A percentile compares a stretch with the other conserved stretches of the same genome.
Evolutionary conservation across 2,888 invertebrate species (phyloP).

Genomic region (Eristalis arbustorum): DNA sequence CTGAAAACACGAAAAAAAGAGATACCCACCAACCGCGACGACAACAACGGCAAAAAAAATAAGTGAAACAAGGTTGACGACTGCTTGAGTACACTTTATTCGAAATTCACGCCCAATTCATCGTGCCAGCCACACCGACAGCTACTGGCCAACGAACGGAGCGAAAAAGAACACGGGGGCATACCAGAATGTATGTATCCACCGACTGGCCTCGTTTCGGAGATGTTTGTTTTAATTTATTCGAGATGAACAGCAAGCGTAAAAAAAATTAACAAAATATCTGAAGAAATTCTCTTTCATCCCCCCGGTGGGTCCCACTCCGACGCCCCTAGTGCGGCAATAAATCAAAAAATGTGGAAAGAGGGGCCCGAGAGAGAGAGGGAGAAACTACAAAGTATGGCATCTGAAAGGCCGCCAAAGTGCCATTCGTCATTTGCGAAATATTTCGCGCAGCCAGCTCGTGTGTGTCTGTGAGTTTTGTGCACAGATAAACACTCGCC

Average conservation of each 20-base stretch:
- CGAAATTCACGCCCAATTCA: constrained; percentile 30
- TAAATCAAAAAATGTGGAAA: not conserved
- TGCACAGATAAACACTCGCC: not conserved
- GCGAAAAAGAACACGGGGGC: too few species aligned
- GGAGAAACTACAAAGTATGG: not conserved
- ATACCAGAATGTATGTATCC: not conserved
- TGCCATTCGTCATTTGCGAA: constrained; percentile 53
- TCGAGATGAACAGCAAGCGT: not conserved
- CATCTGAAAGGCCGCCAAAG: not conserved
- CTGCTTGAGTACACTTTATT: constrained; percentile 36
- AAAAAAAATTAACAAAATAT: not conserved
- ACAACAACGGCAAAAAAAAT: not conserved
- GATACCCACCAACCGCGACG: not conserved
- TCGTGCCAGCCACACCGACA: not conserved
- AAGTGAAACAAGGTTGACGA: constrained; percentile 22
- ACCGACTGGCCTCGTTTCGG: not conserved
- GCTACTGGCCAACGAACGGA: not conserved
- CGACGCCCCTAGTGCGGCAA: not conserved
- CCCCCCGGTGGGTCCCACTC: not conserved
- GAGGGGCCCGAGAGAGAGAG: not conserved
- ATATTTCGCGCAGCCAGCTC: constrained; percentile 24
- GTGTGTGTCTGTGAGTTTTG: not conserved
- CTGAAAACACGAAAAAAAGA: not conserved
- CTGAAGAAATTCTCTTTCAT: not conserved
- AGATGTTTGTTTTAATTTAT: constrained; percentile 7